Percentiles rank a stretch among this genome's conserved stretches.
Evolutionary conservation across 2,888 invertebrate genomes (phyloP).

Genomic region (Tholera decimalis): DNA sequence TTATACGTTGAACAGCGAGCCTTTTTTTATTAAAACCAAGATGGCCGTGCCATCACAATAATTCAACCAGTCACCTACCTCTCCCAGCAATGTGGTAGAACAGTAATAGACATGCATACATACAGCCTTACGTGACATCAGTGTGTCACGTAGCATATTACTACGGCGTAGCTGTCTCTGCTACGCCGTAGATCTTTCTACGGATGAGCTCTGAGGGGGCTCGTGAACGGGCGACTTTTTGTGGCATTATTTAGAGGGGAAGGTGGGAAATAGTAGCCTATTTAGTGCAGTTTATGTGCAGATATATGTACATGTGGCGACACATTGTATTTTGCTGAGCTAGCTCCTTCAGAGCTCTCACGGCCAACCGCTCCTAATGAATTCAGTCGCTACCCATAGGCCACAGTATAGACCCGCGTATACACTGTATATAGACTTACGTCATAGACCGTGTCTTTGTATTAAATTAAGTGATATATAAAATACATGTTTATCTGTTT

Average conservation of each 20-base stretch:
- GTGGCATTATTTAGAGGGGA: background rate
- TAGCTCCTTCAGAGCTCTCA: too few species aligned
- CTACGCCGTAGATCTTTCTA: slow-evolving; percentile 57
- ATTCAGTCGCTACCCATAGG: too few species aligned
- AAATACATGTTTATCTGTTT: too few species aligned
- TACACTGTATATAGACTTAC: too few species aligned
- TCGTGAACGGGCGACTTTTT: background rate
- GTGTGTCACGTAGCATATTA: slow-evolving; percentile 62
- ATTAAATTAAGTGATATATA: too few species aligned
- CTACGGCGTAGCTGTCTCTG: slow-evolving; percentile 54
- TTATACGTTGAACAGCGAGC: background rate
- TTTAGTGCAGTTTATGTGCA: too few species aligned
- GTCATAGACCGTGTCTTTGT: too few species aligned
- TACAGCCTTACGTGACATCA: slow-evolving; percentile 51
- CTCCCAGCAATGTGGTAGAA: slow-evolving; percentile 38
- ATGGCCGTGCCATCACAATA: slow-evolving; percentile 28
- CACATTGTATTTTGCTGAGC: too few species aligned
- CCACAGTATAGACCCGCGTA: too few species aligned
- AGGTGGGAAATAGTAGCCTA: background rate
- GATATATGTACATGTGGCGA: too few species aligned
- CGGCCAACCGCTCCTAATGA: too few species aligned
- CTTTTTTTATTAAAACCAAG: slow-evolving; percentile 24
- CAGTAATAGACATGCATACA: slow-evolving; percentile 57
- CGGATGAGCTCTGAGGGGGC: slow-evolving; percentile 20
- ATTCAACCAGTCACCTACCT: slow-evolving; percentile 26